Percentiles rank a stretch among this genome's conserved stretches.
Evolutionary conservation across 2,113 vertebrate genomes (phyloP).

Genomic region (Lepus europaeus): DNA sequence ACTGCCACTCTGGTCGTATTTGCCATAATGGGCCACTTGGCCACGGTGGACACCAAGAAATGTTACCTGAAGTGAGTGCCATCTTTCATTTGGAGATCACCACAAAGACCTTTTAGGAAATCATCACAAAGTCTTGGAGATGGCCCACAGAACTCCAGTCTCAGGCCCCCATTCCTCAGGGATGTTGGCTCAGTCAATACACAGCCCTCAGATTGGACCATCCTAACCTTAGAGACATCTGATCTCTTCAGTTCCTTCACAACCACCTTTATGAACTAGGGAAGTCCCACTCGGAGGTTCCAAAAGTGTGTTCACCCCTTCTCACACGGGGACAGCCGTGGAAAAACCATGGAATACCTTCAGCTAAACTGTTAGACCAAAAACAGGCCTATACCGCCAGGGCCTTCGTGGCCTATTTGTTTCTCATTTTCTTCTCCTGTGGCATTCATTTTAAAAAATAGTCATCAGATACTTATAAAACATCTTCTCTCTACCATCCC

Average conservation of each 20-base stretch:
- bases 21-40: conserved; percentile 85
- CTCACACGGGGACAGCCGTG: neutral
- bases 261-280: neutral
- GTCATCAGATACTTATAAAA: neutral
- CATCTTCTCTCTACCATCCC: neutral
- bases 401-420: too few species aligned
- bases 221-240: neutral
- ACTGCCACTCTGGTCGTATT: conserved; percentile 91
- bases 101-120: neutral
- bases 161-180: neutral
- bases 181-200: neutral
- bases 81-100: neutral
- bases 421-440: neutral
- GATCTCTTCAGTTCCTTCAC: neutral
- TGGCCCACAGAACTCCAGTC: neutral
- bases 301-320: neutral
- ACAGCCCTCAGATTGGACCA: neutral
- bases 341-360: neutral
- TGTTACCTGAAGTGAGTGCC: conserved; percentile 55
- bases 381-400: neutral
- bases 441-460: neutral
- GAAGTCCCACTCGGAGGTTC: neutral
- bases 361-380: conserved; percentile 77
- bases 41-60: neutral
- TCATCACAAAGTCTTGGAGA: neutral